phyloP scores from a whole-genome alignment of 2,888 invertebrate genomes.

The Gonocerus acuteangulatus region DNA sequence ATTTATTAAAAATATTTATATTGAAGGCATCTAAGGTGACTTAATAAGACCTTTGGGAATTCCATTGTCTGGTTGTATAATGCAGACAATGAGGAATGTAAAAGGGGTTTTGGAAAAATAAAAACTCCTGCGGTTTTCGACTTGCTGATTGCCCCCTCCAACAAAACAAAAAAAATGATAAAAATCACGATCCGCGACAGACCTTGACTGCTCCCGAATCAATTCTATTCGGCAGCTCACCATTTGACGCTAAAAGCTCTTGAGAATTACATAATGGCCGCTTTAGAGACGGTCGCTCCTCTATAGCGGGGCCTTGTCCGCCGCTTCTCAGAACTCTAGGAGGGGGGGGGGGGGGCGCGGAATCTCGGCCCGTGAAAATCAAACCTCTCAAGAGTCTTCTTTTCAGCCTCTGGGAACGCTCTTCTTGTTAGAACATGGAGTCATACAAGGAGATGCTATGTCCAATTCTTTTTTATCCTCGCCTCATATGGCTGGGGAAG shows the following conservation, averaged over 20 bases:
- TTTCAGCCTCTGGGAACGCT: slow-evolving; percentile 13
- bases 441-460: slow-evolving; percentile 1
- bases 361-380: slow-evolving; percentile 12
- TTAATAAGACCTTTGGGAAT: too few relatives aligned
- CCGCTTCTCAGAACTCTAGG: neutral
- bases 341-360: neutral
- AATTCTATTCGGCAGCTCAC: slow-evolving; percentile 15
- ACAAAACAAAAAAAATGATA: slow-evolving; percentile 3
- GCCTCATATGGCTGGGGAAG: neutral
- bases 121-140: too few relatives aligned
- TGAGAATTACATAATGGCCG: slow-evolving; percentile 8
- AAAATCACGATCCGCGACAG: neutral
- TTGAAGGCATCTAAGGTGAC: too few relatives aligned
- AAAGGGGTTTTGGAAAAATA: too few relatives aligned
- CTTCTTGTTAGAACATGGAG: too few relatives aligned
- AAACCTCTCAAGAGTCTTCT: neutral
- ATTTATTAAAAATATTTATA: too few relatives aligned
- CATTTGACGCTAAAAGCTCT: slow-evolving; percentile 4
- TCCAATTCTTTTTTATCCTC: slow-evolving; percentile 12
- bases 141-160: neutral
- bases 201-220: slow-evolving; percentile 1
- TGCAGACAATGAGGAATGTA: too few relatives aligned
- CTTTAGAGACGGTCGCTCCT: neutral
- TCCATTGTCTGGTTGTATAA: too few relatives aligned
- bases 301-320: slow-evolving; percentile 5